A percentile compares a stretch with the other conserved stretches of the same genome.
These are phyloP conservation scores for Alauda arvensis DNA, from an alignment of 2,797 vertebrate species.

Conservation along the genomic window DNA sequence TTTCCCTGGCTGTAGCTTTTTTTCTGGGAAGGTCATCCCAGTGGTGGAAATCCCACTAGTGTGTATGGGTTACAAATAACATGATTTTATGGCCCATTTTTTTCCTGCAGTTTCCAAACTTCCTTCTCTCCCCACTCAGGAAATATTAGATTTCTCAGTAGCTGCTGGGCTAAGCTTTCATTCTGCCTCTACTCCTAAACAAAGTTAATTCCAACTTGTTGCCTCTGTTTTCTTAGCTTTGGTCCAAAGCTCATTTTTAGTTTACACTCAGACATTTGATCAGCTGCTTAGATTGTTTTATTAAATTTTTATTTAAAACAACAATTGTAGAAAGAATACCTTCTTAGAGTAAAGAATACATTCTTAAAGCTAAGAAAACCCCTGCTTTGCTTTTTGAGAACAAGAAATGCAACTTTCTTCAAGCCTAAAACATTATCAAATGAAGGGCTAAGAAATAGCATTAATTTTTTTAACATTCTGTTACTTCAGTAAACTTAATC, in stretches of 20 bases:
- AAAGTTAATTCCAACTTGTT: conserved; percentile 42
- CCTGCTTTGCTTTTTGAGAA: neutral
- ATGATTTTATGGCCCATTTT: conserved; percentile 31
- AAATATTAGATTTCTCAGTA: conserved; percentile 53
- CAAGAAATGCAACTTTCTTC: neutral
- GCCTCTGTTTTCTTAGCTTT: conserved; percentile 31
- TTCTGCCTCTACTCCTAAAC: conserved; percentile 31
- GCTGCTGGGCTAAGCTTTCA: conserved; percentile 40
- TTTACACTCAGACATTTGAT: conserved; percentile 46
- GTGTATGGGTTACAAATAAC: conserved; percentile 26
- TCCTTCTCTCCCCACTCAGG: conserved; percentile 12
- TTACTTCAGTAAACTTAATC: neutral
- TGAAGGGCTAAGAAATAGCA: neutral
- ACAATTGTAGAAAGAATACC: neutral
- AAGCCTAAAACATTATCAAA: neutral
- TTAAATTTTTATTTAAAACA: neutral
- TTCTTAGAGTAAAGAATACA: neutral
- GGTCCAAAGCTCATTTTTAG: conserved; percentile 40
- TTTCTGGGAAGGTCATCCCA: neutral
- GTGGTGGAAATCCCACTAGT: neutral
- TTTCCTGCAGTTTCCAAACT: conserved; percentile 8
- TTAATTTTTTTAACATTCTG: neutral
- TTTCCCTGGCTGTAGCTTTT: neutral
- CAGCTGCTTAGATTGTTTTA: neutral
- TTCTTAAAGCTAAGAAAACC: neutral